Evolutionary conservation across 1,140 invertebrate species (phyloP), one percentile per base, ranked within the genome.

Genomic region (Coboldia fuscipes): DNA sequence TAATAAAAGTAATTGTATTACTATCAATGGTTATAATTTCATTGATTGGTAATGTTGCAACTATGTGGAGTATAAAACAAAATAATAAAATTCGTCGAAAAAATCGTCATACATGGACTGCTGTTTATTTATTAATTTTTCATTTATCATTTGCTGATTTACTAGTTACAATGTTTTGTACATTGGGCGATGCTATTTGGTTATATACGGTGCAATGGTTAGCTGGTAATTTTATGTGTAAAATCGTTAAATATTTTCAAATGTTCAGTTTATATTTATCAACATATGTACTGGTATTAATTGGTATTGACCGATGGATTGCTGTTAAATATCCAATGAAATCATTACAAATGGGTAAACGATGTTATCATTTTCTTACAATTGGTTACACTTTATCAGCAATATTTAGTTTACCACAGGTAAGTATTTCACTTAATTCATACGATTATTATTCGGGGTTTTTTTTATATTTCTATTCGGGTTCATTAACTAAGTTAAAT

Each of bases 241-340:
- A 85, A 54, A 36, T 77, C 12, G 72, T 85, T 41, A 86, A 85
- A 51, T 83, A 75, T 43, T 50, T 75, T 12, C 79, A 85, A 54
- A 73, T 82, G 68, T 79, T 80, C 45, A 71, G 73, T 32, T 59
- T 83, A 5, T 82, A 85, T 50, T 56, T 83, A n/a, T 82, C 78
- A 27, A 85, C 81, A 1, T 85, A 80, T 48, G 68, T 83, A 16
- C 56, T 82, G 15, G 79, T 85, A 4, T 62, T 82, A 8, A 84
- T 85, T 41, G 78, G 77, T 5, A 61, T 84, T 17, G 81, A 85
- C 45, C 61, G 80, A 33, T 83, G 78, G 59, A 57, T 77, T 24
- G 81, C 79, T 1, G 74, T 86, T 2, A 65, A 75, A 36, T 81
- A 80, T 53, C 81, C 80, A 0, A 75, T 85, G 65, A 75, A 73